These are phyloP conservation scores for Centrocercus urophasianus DNA, from an alignment of 2,113 vertebrate species.

Conservation along the genomic window DNA sequence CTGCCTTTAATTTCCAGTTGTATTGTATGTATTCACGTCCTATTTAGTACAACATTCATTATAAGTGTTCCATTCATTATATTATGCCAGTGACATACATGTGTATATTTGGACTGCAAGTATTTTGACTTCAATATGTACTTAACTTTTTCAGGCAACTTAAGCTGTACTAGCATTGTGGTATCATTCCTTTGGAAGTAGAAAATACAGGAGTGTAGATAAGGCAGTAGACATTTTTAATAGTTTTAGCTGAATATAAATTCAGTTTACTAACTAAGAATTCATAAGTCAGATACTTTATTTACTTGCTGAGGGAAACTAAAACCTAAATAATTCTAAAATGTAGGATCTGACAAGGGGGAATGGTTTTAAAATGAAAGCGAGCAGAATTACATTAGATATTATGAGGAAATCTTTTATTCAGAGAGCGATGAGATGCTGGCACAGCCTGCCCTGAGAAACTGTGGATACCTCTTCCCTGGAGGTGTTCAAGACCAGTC, in stretches of 20 bases:
- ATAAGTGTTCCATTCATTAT: not conserved
- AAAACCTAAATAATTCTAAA: not conserved
- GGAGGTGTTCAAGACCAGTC: no score
- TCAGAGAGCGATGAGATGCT: no score
- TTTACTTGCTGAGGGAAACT: not conserved
- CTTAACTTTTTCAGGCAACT: not conserved
- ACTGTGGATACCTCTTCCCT: no score
- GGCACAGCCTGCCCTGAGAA: no score
- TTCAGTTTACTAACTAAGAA: not conserved
- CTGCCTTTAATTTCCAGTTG: slow-evolving; percentile 29
- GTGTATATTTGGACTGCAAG: not conserved
- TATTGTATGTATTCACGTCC: not conserved
- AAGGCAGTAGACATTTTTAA: not conserved
- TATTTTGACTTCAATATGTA: not conserved
- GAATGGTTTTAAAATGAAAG: no score
- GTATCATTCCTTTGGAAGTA: not conserved
- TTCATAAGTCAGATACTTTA: not conserved
- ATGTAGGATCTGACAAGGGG: not conserved
- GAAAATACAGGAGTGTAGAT: not conserved
- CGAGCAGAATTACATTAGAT: no score
- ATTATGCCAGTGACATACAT: not conserved
- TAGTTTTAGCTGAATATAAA: not conserved
- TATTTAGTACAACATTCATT: not conserved
- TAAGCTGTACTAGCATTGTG: not conserved
- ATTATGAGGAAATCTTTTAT: no score